Evolutionary conservation across 1,140 invertebrate species (phyloP).

Genomic region (Pseudomyrmex dendroicus): DNA sequence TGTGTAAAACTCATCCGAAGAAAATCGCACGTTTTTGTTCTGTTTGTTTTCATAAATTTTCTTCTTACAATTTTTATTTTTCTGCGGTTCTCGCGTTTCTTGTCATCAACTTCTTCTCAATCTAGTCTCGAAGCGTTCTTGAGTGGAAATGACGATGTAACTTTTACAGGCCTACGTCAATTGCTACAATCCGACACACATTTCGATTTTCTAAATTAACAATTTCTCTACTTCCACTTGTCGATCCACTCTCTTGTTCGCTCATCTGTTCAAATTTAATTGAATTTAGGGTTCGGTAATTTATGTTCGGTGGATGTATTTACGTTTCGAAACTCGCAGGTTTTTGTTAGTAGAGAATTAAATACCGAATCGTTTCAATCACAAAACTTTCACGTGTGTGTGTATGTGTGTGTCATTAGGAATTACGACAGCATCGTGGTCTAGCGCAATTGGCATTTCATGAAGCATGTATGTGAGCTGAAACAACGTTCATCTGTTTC

Average conservation of each 20-base stretch:
- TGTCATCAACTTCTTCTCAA: not conserved
- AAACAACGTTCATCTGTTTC: slow-evolving; percentile 6
- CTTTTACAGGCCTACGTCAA: not conserved
- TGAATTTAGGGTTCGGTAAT: slow-evolving; percentile 45
- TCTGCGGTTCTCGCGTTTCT: not conserved
- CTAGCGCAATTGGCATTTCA: not conserved
- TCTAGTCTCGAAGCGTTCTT: slow-evolving; percentile 9
- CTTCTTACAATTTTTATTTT: not conserved
- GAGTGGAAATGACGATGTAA: slow-evolving; percentile 25
- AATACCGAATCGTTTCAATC: slow-evolving; percentile 2
- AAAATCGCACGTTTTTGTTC: not conserved
- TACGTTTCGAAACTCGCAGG: not conserved
- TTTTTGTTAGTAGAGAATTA: not conserved
- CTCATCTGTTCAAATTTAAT: slow-evolving; percentile 26
- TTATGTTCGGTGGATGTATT: slow-evolving; percentile 16
- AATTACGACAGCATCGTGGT: not conserved
- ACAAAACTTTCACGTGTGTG: not conserved
- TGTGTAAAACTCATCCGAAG: not conserved
- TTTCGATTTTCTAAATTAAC: slow-evolving; percentile 7
- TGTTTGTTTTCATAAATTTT: not conserved
- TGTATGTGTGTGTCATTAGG: too few relatives aligned
- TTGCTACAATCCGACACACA: slow-evolving; percentile 7
- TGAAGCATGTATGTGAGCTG: not conserved
- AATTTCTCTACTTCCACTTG: not conserved
- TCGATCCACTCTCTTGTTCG: not conserved